These are phyloP conservation scores for Hypselothyrea guttata DNA, from an alignment of 2,888 invertebrate genomes.

Conservation along the genomic window DNA sequence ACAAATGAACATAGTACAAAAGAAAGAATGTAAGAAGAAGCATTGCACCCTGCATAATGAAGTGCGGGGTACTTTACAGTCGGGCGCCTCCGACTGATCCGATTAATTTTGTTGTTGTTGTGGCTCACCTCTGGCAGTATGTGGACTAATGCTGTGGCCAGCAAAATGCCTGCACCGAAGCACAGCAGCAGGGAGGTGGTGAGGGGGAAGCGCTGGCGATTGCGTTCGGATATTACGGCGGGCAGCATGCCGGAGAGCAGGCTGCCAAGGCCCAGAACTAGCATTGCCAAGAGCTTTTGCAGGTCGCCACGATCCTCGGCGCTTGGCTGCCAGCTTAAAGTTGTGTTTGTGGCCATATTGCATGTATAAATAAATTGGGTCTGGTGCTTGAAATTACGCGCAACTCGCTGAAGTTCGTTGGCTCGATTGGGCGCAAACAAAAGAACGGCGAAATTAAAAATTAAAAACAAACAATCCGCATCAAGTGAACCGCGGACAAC, in stretches of 20 bases:
- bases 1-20: too few relatives aligned
- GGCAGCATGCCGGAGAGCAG: conserved; percentile 88
- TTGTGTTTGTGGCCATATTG: conserved; percentile 34
- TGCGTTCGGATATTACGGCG: conserved; percentile 85
- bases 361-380: conserved; percentile 28
- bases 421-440: background rate
- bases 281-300: conserved; percentile 87
- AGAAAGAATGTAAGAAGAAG: too few relatives aligned
- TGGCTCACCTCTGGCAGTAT: conserved; percentile 89
- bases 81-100: too few relatives aligned
- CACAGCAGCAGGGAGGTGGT: conserved; percentile 88
- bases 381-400: conserved; percentile 25
- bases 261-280: conserved; percentile 87
- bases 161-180: conserved; percentile 90
- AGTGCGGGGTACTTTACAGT: too few relatives aligned
- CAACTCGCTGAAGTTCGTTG: conserved; percentile 27
- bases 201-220: conserved; percentile 85
- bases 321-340: conserved; percentile 7
- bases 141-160: conserved; percentile 90
- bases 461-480: conserved; percentile 11
- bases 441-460: conserved; percentile 19
- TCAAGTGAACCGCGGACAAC: conserved; percentile 7
- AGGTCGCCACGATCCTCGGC: conserved; percentile 59
- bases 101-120: conserved; percentile 17
- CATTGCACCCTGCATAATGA: too few relatives aligned